Conservation (phyloP, 2,113 vertebrate genomes). For the Mus pahari region DNA sequence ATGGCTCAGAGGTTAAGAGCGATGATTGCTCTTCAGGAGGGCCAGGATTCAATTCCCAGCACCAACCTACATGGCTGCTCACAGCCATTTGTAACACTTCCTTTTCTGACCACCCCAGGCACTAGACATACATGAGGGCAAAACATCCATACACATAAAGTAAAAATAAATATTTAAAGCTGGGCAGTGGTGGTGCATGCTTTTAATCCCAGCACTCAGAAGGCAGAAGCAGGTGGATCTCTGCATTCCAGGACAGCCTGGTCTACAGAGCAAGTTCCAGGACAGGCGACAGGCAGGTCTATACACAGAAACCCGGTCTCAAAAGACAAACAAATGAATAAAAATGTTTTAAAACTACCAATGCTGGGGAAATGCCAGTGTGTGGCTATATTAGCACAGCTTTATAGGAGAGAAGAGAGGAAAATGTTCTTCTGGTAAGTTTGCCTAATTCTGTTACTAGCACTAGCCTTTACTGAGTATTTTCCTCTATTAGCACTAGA, state of each 20-base stretch:
- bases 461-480: slow-evolving; percentile 45
- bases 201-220: neutral
- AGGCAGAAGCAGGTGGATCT: neutral
- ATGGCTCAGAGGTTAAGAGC: neutral
- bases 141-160: neutral
- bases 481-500: slow-evolving; percentile 6
- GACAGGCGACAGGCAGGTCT: neutral
- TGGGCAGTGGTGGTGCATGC: no score
- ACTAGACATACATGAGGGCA: neutral
- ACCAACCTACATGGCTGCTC: neutral
- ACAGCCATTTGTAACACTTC: neutral
- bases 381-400: neutral
- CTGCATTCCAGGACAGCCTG: neutral
- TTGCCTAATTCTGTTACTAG: slow-evolving; percentile 53
- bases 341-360: neutral
- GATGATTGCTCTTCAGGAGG: neutral
- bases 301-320: neutral
- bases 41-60: neutral
- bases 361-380: slow-evolving; percentile 45
- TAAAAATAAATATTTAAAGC: neutral
- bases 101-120: neutral
- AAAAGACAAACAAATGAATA: neutral
- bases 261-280: neutral
- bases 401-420: slow-evolving; percentile 33
- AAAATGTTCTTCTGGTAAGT: neutral